phyloP scores from a whole-genome alignment of 1,140 invertebrate genomes.

The Tetragnatha versicolor region DNA sequence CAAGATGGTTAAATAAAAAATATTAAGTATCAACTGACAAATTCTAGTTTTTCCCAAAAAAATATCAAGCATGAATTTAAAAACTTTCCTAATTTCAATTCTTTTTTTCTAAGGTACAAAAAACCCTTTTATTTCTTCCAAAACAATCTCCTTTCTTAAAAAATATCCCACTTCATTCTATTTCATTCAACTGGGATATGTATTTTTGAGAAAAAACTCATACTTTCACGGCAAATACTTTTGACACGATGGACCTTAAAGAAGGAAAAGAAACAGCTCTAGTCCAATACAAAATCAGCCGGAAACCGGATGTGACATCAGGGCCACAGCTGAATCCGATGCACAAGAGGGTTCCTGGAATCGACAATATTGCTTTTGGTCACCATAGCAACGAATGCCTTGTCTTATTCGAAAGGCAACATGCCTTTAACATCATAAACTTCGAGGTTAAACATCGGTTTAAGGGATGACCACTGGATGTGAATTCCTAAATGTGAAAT shows the following conservation, averaged over 20 bases:
- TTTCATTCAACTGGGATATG: too few relatives aligned
- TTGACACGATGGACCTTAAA: background rate
- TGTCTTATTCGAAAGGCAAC: constrained; percentile 10
- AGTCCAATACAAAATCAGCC: constrained; percentile 8
- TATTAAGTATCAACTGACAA: too few relatives aligned
- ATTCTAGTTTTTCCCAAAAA: too few relatives aligned
- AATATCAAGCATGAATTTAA: too few relatives aligned
- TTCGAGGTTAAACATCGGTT: constrained; percentile 13
- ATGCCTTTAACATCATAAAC: constrained; percentile 1
- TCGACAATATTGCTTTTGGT: constrained; percentile 7
- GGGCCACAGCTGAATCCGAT: constrained; percentile 1
- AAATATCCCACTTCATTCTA: too few relatives aligned
- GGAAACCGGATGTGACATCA: constrained; percentile 39
- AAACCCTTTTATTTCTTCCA: too few relatives aligned
- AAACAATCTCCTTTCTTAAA: too few relatives aligned
- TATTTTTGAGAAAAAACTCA: background rate
- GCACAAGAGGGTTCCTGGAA: constrained; percentile 1
- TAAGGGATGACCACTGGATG: background rate
- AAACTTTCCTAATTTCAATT: too few relatives aligned
- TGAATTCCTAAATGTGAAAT: too few relatives aligned
- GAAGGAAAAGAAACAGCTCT: background rate
- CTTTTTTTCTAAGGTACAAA: too few relatives aligned
- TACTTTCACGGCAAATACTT: background rate
- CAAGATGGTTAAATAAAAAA: too few relatives aligned
- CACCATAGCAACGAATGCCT: background rate